Evolutionary conservation across 1,140 invertebrate genomes (phyloP), one percentile per base, ranked within the genome.

Genomic region (Coboldia fuscipes): DNA sequence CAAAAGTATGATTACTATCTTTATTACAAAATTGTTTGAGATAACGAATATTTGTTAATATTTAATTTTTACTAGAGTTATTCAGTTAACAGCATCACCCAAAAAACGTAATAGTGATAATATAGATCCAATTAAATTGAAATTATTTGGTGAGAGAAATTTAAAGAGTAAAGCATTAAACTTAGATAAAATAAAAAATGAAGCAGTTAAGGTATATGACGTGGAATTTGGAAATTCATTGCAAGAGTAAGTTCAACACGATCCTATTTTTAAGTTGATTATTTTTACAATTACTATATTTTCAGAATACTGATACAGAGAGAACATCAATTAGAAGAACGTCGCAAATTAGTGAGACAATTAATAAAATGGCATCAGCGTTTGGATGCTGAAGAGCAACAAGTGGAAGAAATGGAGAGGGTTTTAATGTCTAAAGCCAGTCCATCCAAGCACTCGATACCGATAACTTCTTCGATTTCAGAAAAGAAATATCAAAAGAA

Each of bases 311-410:
- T 45, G 6, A 23, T 33, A 18, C 36, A 42, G 33, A 41, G 43
- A 18, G 43, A 45, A 37, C 29, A 33, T 3, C 37, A 42, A 35
- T 31, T 45, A 24, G 23, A 30, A 12, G 28, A 35, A 31, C 37
- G 43, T 2, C 39, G 43, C 2, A 20, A 39, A 21, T 34, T 42
- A 37, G 41, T 45, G 4, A 39, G 42, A 31, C 39, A 31, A 24
- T 16, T 45, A 28, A 33, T 45, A 19, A 33, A 39, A 37, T 45
- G 43, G 43, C 43, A 45, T 33, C 36, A 39, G 18, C 36, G 38
- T 10, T 30, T 45, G 1, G 41, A 45, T 31, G 32, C 38, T 16
- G 43, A 45, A 39, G 43, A 45, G 33, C 26, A 38, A 19, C 38
- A 45, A 17, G 33, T 45, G 9, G 16, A 41, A 10, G 16, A 41